phyloP scores from a whole-genome alignment of 2,797 vertebrate species.

The Lepilemur ruficaudatus region DNA sequence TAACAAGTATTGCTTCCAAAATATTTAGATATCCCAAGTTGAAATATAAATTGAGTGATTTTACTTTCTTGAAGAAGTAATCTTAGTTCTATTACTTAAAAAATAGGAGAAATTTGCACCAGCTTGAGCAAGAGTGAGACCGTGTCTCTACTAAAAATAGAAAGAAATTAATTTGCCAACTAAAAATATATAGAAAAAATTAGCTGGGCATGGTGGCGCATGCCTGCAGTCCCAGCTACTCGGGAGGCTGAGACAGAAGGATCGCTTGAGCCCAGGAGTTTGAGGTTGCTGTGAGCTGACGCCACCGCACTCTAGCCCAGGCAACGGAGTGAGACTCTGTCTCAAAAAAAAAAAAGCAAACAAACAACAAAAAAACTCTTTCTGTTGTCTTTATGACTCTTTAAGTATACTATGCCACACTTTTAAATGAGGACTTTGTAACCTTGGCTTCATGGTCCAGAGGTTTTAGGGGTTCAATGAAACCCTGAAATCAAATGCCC shows the following conservation, averaged over 20 bases:
- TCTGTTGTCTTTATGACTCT: not conserved
- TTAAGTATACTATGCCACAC: not conserved
- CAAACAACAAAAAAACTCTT: not conserved
- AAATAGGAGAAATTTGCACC: not conserved
- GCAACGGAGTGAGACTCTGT: no score
- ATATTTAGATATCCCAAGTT: not conserved
- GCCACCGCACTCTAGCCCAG: no score
- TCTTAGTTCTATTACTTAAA: not conserved
- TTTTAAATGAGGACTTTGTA: not conserved
- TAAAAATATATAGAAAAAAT: no score
- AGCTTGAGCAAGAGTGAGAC: no score
- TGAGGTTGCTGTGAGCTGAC: no score
- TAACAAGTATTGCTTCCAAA: not conserved
- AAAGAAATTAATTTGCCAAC: no score
- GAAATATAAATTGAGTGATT: not conserved
- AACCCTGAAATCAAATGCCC: not conserved
- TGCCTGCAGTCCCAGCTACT: no score
- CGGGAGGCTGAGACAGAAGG: no score
- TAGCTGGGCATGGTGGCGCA: no score
- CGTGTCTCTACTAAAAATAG: no score
- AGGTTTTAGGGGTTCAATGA: not conserved
- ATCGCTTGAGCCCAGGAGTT: no score
- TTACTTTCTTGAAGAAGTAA: constrained; percentile 8
- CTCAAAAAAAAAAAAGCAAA: no score
- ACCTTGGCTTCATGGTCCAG: not conserved